phyloP scores from a whole-genome alignment of 37 sponge, comb jelly and placozoan genomes.

The Ephydatia muelleri region DNA sequence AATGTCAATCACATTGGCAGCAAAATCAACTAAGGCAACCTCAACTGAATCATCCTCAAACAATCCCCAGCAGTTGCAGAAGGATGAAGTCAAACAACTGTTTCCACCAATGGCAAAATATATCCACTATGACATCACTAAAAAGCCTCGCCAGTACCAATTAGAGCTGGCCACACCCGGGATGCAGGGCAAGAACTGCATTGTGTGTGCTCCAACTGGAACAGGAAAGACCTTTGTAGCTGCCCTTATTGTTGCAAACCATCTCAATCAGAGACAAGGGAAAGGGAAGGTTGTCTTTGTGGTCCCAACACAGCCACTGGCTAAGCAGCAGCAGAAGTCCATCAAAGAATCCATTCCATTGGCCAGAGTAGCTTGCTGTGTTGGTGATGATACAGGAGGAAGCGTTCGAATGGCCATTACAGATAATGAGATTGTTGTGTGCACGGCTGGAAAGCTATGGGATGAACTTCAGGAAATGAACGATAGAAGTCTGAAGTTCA shows the following conservation, averaged over 20 bases:
- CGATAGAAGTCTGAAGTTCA: slow-evolving; percentile 18
- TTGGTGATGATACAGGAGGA: slow-evolving; percentile 11
- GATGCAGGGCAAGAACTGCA: slow-evolving; percentile 56
- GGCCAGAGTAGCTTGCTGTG: slow-evolving; percentile 11
- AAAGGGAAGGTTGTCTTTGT: slow-evolving; percentile 50
- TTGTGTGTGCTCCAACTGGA: slow-evolving; percentile 63
- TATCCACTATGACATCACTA: neutral
- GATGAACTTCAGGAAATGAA: slow-evolving; percentile 7
- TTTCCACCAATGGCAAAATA: slow-evolving; percentile 23
- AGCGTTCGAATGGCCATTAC: neutral
- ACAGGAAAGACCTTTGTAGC: slow-evolving; percentile 66
- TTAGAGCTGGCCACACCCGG: slow-evolving; percentile 61
- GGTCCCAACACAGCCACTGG: slow-evolving; percentile 43
- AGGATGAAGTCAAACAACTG: too few species aligned
- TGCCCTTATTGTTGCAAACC: slow-evolving; percentile 47
- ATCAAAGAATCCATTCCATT: slow-evolving; percentile 12
- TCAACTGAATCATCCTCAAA: too few species aligned
- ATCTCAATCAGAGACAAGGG: slow-evolving; percentile 28
- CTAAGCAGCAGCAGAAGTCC: slow-evolving; percentile 47
- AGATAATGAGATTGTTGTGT: slow-evolving; percentile 47
- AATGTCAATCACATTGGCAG: too few species aligned
- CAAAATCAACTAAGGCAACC: too few species aligned
- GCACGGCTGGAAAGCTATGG: slow-evolving; percentile 62
- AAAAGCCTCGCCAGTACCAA: slow-evolving; percentile 51
- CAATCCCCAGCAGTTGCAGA: too few species aligned